phyloP scores from a whole-genome alignment of 2,888 invertebrate genomes.

The Lymantria dispar region DNA sequence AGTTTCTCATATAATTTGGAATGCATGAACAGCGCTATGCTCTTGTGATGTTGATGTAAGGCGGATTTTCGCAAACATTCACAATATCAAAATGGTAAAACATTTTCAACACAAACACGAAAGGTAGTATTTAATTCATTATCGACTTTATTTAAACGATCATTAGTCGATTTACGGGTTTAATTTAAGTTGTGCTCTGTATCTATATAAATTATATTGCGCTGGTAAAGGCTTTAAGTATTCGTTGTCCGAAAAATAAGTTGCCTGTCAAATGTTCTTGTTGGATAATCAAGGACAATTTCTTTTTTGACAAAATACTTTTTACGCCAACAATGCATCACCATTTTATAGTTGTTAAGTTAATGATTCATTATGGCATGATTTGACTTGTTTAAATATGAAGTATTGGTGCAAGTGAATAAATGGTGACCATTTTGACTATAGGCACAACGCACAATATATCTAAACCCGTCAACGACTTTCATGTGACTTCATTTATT shows the following conservation, averaged over 20 bases:
- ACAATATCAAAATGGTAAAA: conserved; percentile 75
- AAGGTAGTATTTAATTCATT: conserved; percentile 79
- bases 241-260: background rate
- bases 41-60: conserved; percentile 61
- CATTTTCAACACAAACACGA: conserved; percentile 68
- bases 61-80: conserved; percentile 66
- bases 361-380: background rate
- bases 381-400: conserved; percentile 3
- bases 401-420: conserved; percentile 7
- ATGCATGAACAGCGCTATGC: conserved; percentile 71
- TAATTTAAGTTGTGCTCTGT: conserved; percentile 42
- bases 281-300: background rate
- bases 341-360: background rate
- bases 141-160: conserved; percentile 57
- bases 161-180: conserved; percentile 39
- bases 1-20: conserved; percentile 63
- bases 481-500: conserved; percentile 44
- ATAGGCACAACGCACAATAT: conserved; percentile 12
- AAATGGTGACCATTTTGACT: background rate
- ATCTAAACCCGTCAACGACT: conserved; percentile 16
- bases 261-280: background rate
- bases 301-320: background rate
- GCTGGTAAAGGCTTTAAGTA: background rate
- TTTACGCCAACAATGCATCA: background rate
- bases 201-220: background rate